These are phyloP conservation scores for Callyntrura sp. DNA, from an alignment of 2,888 invertebrate species.

Conservation along the genomic window DNA sequence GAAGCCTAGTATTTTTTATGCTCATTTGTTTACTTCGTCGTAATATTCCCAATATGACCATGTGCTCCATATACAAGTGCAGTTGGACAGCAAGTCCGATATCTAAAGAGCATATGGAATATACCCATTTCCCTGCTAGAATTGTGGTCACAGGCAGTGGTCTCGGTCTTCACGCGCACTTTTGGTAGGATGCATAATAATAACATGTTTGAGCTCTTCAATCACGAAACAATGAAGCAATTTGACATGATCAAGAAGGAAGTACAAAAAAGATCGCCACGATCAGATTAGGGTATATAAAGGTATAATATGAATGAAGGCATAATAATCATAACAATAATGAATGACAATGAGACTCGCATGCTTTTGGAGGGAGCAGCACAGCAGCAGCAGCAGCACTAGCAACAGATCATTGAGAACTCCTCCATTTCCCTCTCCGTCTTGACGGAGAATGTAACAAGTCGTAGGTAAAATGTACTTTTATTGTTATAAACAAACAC, in stretches of 20 bases:
- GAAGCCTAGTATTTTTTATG: slow-evolving; percentile 14
- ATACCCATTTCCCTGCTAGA: too few species aligned
- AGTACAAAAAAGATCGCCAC: slow-evolving; percentile 23
- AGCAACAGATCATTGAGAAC: not conserved
- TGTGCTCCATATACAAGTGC: not conserved
- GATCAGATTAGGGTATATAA: slow-evolving; percentile 40
- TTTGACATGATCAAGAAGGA: slow-evolving; percentile 58
- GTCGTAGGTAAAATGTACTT: not conserved
- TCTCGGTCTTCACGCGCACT: slow-evolving; percentile 13
- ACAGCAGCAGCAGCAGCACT: too few species aligned
- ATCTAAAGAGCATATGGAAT: too few species aligned
- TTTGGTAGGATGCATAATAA: not conserved
- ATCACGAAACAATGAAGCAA: slow-evolving; percentile 60
- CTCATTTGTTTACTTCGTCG: slow-evolving; percentile 20
- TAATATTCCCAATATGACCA: slow-evolving; percentile 29
- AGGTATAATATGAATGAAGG: slow-evolving; percentile 3
- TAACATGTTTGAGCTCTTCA: slow-evolving; percentile 27
- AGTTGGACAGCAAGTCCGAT: not conserved
- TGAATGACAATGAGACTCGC: slow-evolving; percentile 22
- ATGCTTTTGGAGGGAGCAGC: not conserved
- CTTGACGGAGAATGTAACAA: too few species aligned
- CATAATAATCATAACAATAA: slow-evolving; percentile 5
- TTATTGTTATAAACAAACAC: too few species aligned
- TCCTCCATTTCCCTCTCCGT: not conserved
- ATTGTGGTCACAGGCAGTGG: not conserved